Conservation (phyloP, 92 coral and sea anemone genomes). For the Parazoanthus swiftii region DNA sequence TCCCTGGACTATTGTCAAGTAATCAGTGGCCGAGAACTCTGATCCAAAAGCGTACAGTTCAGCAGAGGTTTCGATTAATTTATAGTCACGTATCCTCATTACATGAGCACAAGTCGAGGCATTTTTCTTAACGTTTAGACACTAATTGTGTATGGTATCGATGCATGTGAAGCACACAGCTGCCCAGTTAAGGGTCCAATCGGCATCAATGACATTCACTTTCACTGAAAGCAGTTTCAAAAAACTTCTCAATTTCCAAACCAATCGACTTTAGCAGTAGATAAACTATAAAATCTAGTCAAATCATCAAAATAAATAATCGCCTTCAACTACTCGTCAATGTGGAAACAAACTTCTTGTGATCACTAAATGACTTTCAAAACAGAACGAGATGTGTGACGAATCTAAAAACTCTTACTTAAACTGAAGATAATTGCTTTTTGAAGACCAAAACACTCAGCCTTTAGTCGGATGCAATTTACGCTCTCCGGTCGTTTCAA, state of each 20-base stretch:
- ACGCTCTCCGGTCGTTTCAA: not conserved
- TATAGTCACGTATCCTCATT: conserved; percentile 3
- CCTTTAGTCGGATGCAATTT: not conserved
- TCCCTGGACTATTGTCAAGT: conserved; percentile 11
- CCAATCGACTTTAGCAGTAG: not conserved
- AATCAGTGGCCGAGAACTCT: not conserved
- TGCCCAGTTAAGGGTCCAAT: not conserved
- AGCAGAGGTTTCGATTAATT: not conserved
- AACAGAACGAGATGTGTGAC: not conserved
- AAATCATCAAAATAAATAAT: not conserved
- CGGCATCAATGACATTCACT: not conserved
- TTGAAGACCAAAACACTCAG: not conserved
- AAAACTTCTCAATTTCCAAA: not conserved
- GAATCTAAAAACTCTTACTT: not conserved
- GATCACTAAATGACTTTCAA: not conserved
- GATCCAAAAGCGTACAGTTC: not conserved
- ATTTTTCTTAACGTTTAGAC: conserved; percentile 1
- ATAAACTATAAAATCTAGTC: not conserved
- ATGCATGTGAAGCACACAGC: not conserved
- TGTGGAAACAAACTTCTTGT: not conserved
- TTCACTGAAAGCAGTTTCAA: not conserved
- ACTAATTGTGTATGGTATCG: not conserved
- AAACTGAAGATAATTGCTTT: not conserved
- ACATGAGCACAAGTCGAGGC: not conserved
- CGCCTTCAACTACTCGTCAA: not conserved